These are phyloP conservation scores for Vireo altiloquus DNA, from an alignment of 2,113 vertebrate species.

Conservation along the genomic window DNA sequence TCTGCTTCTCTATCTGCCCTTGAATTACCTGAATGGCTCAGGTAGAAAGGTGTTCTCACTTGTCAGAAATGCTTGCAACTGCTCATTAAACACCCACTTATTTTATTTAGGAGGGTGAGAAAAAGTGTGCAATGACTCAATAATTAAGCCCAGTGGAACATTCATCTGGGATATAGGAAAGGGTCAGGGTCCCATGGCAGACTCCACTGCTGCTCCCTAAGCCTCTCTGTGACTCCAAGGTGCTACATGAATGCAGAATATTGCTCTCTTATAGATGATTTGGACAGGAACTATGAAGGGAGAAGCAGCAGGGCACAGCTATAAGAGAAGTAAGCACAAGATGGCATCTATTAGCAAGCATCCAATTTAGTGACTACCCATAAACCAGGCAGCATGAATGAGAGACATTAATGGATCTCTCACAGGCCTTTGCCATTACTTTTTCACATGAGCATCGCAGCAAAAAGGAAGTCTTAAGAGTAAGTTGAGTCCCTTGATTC, in stretches of 20 bases:
- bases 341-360: neutral
- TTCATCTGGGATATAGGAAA: neutral
- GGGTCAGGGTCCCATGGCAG: neutral
- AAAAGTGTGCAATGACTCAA: neutral
- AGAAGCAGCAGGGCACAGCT: neutral
- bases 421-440: neutral
- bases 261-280: neutral
- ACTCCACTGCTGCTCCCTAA: neutral
- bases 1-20: neutral
- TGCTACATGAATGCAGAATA: neutral
- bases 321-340: neutral
- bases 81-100: neutral
- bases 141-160: neutral
- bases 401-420: neutral
- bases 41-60: neutral
- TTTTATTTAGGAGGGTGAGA: neutral
- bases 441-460: neutral
- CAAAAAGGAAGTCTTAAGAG: neutral
- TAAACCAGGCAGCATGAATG: neutral
- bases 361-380: neutral
- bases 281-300: neutral
- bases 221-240: neutral
- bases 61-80: neutral
- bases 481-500: neutral
- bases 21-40: neutral